phyloP scores from a whole-genome alignment of 2,113 vertebrate species.

The Apaloderma vittatum region DNA sequence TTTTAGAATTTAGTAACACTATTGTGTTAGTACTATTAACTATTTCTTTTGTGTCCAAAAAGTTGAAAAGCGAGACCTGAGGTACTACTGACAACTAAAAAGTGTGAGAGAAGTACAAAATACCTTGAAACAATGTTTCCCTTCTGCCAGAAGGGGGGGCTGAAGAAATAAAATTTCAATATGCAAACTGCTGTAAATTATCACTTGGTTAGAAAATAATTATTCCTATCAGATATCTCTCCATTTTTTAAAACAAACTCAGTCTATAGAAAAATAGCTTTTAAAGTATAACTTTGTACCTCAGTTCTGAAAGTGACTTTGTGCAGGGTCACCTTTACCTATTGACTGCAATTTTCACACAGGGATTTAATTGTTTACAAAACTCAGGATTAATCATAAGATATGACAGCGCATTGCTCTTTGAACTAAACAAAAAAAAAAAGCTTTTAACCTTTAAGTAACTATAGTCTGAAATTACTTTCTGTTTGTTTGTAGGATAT shows the following conservation, averaged over 20 bases:
- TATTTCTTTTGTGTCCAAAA: not conserved
- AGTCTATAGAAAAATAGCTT: not conserved
- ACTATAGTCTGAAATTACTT: not conserved
- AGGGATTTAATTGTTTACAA: not conserved
- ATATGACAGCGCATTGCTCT: not conserved
- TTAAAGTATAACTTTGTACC: not conserved
- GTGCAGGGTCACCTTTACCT: not conserved
- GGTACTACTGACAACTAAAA: not conserved
- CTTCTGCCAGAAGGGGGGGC: constrained; percentile 66
- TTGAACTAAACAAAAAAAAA: not conserved
- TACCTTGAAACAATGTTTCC: not conserved
- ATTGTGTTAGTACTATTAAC: not conserved
- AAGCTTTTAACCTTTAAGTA: not conserved
- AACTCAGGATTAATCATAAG: not conserved
- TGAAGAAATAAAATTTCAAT: constrained; percentile 29
- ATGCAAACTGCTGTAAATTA: not conserved
- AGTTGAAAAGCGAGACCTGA: not conserved
- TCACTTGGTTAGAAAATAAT: not conserved
- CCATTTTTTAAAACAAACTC: not conserved
- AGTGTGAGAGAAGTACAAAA: not conserved
- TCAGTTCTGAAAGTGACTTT: not conserved
- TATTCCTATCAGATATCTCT: not conserved
- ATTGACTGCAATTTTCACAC: not conserved
- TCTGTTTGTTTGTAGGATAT: not conserved
- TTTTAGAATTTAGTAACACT: not conserved